Percentiles rank a stretch among this genome's conserved stretches.
Conservation (phyloP, 2,888 invertebrate genomes). For the Tineola bisselliella region DNA sequence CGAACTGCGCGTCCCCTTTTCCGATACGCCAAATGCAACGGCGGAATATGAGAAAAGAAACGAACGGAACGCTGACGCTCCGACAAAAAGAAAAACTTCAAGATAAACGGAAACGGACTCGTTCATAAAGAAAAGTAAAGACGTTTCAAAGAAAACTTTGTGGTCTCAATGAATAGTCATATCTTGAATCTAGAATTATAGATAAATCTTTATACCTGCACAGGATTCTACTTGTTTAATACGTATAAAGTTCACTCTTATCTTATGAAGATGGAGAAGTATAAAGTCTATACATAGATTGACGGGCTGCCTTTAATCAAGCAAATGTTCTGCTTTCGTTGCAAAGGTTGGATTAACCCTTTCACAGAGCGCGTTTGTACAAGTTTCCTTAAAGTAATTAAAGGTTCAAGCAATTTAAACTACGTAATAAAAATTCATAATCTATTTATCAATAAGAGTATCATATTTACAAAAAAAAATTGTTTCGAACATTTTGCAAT, state of each 20-base stretch:
- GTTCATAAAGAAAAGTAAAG: conserved; percentile 58
- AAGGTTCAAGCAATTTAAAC: conserved; percentile 49
- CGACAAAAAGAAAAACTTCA: conserved; percentile 43
- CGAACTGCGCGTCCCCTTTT: conserved; percentile 22
- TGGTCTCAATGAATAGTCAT: conserved; percentile 16
- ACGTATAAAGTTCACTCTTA: not conserved
- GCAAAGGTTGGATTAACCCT: conserved; percentile 44
- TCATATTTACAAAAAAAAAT: conserved; percentile 15
- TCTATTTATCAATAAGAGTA: conserved; percentile 37
- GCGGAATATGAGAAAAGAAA: conserved; percentile 49
- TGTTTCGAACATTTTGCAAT: conserved; percentile 9
- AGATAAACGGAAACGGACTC: conserved; percentile 61
- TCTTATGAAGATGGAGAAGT: not conserved
- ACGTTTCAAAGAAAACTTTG: conserved; percentile 44
- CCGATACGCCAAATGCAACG: conserved; percentile 44
- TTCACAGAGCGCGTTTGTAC: conserved; percentile 41
- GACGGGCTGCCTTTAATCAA: conserved; percentile 29
- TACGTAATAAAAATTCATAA: conserved; percentile 46
- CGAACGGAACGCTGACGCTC: conserved; percentile 43
- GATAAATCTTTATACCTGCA: too few relatives aligned
- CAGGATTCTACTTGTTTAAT: too few relatives aligned
- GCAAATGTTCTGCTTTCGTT: conserved; percentile 49
- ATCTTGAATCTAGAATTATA: not conserved
- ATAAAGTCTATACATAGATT: not conserved
- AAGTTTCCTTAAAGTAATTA: conserved; percentile 55